Base-by-base conservation (phyloP, 2,888 invertebrate species). In the Hofmannophila pseudospretella region DNA sequence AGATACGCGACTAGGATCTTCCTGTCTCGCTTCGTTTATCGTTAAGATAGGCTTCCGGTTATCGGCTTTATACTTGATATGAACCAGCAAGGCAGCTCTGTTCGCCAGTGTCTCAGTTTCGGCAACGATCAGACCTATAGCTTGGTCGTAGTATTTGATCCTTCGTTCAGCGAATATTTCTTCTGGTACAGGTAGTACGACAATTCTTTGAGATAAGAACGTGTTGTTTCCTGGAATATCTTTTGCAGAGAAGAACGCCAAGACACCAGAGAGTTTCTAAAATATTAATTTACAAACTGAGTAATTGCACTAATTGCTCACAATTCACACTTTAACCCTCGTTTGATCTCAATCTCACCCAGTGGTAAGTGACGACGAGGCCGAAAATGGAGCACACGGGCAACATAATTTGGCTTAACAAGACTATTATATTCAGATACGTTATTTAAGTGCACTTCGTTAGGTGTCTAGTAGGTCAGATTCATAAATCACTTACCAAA, bases 201-300 rank as follows among this genome's bases (percentile, higher is more conserved):
- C n/a, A 8, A 49, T 37, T 34, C 46, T 47, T 1, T 23, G 37
- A 4, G 74, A 56, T 13, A 77, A 67, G 47, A 84, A 89, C 33
- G 66, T 60, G 64, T 93, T 93, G 33, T 62, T 58, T 4, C 92
- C 92, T 0, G 91, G 91, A 36, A 93, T 85, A 54, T 92, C 91
- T 48, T 88, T 79, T n/a, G 88, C 89, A n/a, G 80, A 69, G 41
- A 88, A 84, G 50, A 89, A 92, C 11, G 87, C 86, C 3, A 90
- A 67, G 2, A 92, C 90, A 0, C 91, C 92, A 16, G 85, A 75
- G 30, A 88, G 55, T 50, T 73, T 78, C 91, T 92, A 55, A 25
- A 69, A 73, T 28, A 29, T 5, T 12, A n/a, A n/a, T n/a, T n/a
- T n/a, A n/a, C n/a, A n/a, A 32, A n/a, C n/a, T n/a, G n/a, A n/a